These are phyloP conservation scores for Poecilia latipinna DNA, from an alignment of 2,113 vertebrate genomes.

Conservation along the genomic window DNA sequence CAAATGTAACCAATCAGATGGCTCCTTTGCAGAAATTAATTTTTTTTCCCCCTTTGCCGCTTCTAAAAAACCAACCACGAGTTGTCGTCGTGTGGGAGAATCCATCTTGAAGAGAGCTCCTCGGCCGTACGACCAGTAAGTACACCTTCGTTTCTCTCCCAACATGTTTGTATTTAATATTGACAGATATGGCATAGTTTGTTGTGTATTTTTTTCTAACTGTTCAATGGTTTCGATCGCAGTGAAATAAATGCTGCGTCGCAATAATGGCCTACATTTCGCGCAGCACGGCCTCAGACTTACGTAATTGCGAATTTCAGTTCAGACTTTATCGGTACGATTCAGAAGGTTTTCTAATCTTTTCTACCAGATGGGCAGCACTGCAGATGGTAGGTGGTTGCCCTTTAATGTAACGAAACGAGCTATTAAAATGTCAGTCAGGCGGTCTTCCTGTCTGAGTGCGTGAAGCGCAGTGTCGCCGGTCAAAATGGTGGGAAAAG, in stretches of 20 bases:
- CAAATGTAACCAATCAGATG: constrained; percentile 44
- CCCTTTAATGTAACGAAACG: not conserved
- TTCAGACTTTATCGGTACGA: constrained; percentile 38
- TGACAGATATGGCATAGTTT: constrained; percentile 19
- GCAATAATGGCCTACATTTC: not conserved
- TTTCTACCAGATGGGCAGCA: not conserved
- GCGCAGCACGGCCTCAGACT: constrained; percentile 54
- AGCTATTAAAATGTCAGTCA: not conserved
- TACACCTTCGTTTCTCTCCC: constrained; percentile 34
- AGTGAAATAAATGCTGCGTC: too few relatives aligned
- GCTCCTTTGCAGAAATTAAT: constrained; percentile 38
- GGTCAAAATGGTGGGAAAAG: constrained; percentile 80
- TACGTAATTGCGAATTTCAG: constrained; percentile 72
- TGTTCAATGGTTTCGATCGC: too few relatives aligned
- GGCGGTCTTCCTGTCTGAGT: not conserved
- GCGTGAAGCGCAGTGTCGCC: constrained; percentile 38
- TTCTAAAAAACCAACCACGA: constrained; percentile 82
- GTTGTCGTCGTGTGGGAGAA: constrained; percentile 80
- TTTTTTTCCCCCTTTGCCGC: constrained; percentile 60
- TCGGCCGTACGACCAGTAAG: constrained; percentile 70
- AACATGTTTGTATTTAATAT: not conserved
- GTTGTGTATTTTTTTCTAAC: accelerated
- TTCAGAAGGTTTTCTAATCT: constrained; percentile 26
- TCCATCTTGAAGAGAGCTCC: constrained; percentile 80
- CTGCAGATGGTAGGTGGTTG: too few relatives aligned